A percentile compares a stretch with the other conserved stretches of the same genome.
phyloP scores from a whole-genome alignment of 2,888 invertebrate species.

The Amiota mariae region DNA sequence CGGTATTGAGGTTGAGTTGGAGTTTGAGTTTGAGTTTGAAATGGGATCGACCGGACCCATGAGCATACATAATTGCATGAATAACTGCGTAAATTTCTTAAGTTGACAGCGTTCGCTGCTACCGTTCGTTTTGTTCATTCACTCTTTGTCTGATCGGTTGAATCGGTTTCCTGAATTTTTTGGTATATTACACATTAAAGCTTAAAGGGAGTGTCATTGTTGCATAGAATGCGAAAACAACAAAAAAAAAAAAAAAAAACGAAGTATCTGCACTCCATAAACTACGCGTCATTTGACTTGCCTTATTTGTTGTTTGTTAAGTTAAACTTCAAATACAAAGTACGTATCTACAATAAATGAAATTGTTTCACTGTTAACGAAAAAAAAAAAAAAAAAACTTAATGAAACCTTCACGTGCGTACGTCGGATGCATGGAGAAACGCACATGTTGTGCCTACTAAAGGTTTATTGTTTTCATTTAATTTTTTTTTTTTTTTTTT shows the following conservation, averaged over 20 bases:
- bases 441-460: constrained; percentile 21
- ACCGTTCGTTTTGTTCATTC: constrained; percentile 45
- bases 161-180: constrained; percentile 8
- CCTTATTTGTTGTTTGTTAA: background rate
- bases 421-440: constrained; percentile 20
- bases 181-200: background rate
- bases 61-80: constrained; percentile 51
- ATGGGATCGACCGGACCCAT: background rate
- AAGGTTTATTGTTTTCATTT: constrained; percentile 4
- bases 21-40: no score
- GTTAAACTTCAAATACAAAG: no score
- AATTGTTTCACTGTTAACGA: background rate
- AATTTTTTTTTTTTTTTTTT: background rate
- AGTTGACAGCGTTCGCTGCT: constrained; percentile 66
- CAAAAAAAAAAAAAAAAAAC: no score
- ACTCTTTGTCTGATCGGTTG: no score
- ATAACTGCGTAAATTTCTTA: constrained; percentile 64
- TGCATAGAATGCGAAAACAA: background rate
- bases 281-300: background rate
- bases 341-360: background rate
- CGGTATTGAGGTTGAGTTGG: no score
- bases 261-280: background rate
- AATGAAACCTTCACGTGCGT: background rate
- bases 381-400: background rate
- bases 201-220: background rate